Base-by-base conservation (phyloP, 2,888 invertebrate genomes). In the Melieria picta region DNA sequence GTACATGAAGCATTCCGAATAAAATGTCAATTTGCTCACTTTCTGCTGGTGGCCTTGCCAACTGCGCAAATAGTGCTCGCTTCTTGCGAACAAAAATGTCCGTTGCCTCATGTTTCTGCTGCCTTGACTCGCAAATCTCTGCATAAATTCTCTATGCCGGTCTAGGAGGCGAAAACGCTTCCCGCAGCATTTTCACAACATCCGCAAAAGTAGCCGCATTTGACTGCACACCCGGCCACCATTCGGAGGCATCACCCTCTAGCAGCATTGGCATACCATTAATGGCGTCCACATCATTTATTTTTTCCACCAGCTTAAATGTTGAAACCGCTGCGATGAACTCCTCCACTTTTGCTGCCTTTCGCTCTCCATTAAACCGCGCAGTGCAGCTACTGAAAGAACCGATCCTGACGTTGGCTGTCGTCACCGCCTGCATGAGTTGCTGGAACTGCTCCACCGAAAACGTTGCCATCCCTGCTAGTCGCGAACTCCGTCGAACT, bases 31-130 rank as follows among this genome's bases (percentile, higher is more conserved):
- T 68, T 63, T 72, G 67, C 5, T 64, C 64, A 11, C 9, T 11
- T 45, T 66, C 67, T n/a, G 4, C 56, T 5, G 63, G 67, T 42
- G 30, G 16, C 0, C 52, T 58, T 4, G 65, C 1, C 11, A 71
- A 30, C 10, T 65, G 60, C 13, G 74, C 58, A 56, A 77, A 73
- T n/a, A 77, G 50, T 9, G 67, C 64, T 50, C 74, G 42, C 62
- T 77, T 74, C 30, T 74, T 75, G 7, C 75, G 57, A 5, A 75
- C 67, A 50, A 75, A 75, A 1, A 30, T 30, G 55, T 77, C 75
- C 16, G 65, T 75, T 42, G 74, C 65, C 55, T 75, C 75, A 9
- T 74, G 74, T 30, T 62, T 67, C 61, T 74, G 72, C 30, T 77
- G 75, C 55, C 71, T 77, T 3, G 30, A 10, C 4, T 76, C 71